A percentile compares a stretch with the other conserved stretches of the same genome.
These are phyloP conservation scores for Craterocephalus amniculus DNA, from an alignment of 2,797 vertebrate species.

Conservation along the genomic window DNA sequence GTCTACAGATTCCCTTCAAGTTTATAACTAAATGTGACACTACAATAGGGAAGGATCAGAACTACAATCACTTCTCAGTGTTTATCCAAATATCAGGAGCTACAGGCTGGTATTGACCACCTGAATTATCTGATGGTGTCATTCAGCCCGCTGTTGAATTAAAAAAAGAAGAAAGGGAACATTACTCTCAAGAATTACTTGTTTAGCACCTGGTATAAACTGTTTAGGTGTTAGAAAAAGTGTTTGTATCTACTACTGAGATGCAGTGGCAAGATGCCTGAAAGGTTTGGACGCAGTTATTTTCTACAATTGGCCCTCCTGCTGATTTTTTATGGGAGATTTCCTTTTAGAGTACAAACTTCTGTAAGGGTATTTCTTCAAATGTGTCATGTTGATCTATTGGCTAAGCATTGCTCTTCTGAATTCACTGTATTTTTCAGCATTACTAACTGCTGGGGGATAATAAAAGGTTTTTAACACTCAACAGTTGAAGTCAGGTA, in stretches of 20 bases:
- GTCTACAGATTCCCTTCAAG: conserved; percentile 20
- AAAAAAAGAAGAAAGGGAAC: background rate
- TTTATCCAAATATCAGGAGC: conserved; percentile 56
- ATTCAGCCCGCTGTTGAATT: conserved; percentile 19
- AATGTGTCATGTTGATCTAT: too few relatives aligned
- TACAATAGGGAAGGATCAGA: conserved; percentile 56
- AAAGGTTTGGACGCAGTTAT: too few relatives aligned
- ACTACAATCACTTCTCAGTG: conserved; percentile 48
- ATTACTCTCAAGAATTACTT: conserved; percentile 7
- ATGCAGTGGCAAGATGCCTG: too few relatives aligned
- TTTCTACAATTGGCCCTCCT: too few relatives aligned
- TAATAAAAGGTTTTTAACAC: too few relatives aligned
- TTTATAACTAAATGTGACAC: background rate
- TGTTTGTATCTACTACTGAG: background rate
- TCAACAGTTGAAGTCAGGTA: too few relatives aligned
- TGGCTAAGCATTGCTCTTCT: too few relatives aligned
- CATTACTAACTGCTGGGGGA: too few relatives aligned
- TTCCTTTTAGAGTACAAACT: too few relatives aligned
- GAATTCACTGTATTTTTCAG: too few relatives aligned
- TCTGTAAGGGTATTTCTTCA: too few relatives aligned
- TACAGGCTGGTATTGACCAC: conserved; percentile 57
- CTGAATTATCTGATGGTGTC: conserved; percentile 28
- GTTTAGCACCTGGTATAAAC: background rate
- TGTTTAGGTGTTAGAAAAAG: background rate
- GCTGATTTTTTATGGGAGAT: too few relatives aligned